Percentiles rank a stretch among this genome's conserved stretches.
Evolutionary conservation across 1,140 invertebrate genomes (phyloP).

Genomic region (Papilio aristodemus): DNA sequence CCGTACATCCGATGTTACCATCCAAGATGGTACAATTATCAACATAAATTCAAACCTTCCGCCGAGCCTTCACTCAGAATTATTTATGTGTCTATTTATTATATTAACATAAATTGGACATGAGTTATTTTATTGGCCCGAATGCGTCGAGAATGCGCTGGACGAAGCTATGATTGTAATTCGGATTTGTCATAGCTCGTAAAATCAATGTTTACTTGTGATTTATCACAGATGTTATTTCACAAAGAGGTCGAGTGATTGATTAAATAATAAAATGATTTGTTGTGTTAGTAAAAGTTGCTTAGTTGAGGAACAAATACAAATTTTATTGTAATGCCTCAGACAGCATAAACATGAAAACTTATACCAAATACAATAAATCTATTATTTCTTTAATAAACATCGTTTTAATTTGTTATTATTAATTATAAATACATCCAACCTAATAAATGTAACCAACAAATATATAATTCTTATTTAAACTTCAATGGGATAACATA

Average conservation of each 20-base stretch:
- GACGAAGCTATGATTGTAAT: conserved; percentile 76
- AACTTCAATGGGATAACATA: too few relatives aligned
- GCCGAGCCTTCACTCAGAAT: conserved; percentile 60
- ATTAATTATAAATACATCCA: too few relatives aligned
- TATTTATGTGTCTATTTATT: conserved; percentile 80
- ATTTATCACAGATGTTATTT: conserved; percentile 34
- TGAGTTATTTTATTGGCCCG: conserved; percentile 78
- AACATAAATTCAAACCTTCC: conserved; percentile 76
- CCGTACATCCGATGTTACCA: conserved; percentile 15
- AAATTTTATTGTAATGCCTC: not conserved
- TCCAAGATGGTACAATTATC: conserved; percentile 51
- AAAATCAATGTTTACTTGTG: conserved; percentile 67
- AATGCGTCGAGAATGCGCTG: conserved; percentile 69
- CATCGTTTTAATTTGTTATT: too few relatives aligned
- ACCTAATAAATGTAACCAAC: too few relatives aligned
- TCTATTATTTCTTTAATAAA: too few relatives aligned
- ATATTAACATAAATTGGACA: conserved; percentile 80
- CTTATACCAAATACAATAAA: too few relatives aligned
- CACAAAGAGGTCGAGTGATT: conserved; percentile 28
- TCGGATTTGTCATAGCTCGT: conserved; percentile 77
- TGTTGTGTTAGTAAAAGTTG: not conserved
- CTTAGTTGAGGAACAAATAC: not conserved
- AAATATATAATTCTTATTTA: too few relatives aligned
- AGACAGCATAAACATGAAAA: not conserved
- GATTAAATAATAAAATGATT: conserved; percentile 37